Evolutionary conservation across 2,888 invertebrate genomes (phyloP).

Genomic region (Limenitis camilla): DNA sequence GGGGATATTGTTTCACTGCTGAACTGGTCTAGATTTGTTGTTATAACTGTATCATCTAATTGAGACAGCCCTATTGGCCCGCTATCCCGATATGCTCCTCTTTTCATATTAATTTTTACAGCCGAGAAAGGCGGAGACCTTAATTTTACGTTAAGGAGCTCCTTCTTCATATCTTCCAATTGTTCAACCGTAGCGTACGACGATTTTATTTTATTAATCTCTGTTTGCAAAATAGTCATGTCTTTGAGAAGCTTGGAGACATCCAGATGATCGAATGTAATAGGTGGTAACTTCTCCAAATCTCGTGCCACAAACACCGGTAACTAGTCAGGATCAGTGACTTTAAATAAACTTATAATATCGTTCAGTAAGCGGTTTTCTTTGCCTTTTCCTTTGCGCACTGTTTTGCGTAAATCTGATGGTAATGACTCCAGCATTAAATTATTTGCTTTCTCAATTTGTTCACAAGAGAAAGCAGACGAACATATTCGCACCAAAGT

Average conservation of each 20-base stretch:
- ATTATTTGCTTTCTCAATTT: constrained; percentile 9
- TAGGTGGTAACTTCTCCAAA: constrained; percentile 1
- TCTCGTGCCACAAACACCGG: neutral
- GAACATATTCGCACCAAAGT: constrained; percentile 16
- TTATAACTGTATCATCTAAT: constrained; percentile 6
- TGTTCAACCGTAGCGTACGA: constrained; percentile 6
- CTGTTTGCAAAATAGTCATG: constrained; percentile 1
- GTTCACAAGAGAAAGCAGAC: constrained; percentile 15
- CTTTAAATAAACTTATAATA: too few relatives aligned
- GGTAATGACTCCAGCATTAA: constrained; percentile 9
- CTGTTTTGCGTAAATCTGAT: constrained; percentile 1
- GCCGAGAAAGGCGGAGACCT: constrained; percentile 2
- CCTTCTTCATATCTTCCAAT: constrained; percentile 6
- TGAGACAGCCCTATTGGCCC: constrained; percentile 14
- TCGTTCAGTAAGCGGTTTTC: constrained; percentile 2
- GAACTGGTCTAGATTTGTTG: neutral
- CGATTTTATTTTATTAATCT: constrained; percentile 3
- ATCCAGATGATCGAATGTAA: neutral
- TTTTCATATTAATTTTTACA: constrained; percentile 6
- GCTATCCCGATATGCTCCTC: constrained; percentile 12
- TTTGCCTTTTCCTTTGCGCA: constrained; percentile 12
- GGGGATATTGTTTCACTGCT: neutral
- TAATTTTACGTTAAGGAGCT: neutral
- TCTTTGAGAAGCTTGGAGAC: constrained; percentile 6
- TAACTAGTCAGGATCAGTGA: neutral